Evolutionary conservation across 2,888 invertebrate genomes (phyloP).

Genomic region (Nemotelus pantherinus): DNA sequence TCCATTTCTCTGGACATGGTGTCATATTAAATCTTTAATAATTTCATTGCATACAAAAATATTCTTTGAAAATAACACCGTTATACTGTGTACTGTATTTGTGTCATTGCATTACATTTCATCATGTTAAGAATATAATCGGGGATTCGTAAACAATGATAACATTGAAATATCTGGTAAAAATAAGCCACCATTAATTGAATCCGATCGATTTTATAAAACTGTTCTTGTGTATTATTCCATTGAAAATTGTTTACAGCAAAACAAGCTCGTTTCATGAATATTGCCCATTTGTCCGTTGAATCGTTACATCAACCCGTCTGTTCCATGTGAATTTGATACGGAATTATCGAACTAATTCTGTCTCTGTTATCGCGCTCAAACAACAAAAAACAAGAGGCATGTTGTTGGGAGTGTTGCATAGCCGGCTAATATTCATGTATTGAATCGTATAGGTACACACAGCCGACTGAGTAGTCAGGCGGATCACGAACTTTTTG

Average conservation of each 20-base stretch:
- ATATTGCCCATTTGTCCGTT: too few species aligned
- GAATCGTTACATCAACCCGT: too few species aligned
- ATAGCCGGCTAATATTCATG: background rate
- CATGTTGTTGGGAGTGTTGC: background rate
- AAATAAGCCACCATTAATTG: slow-evolving; percentile 5
- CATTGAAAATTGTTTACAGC: too few species aligned
- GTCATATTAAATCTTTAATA: too few species aligned
- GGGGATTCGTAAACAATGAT: slow-evolving; percentile 34
- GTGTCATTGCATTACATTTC: too few species aligned
- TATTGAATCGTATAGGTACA: background rate
- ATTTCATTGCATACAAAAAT: too few species aligned
- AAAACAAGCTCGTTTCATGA: too few species aligned
- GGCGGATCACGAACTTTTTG: slow-evolving; percentile 46
- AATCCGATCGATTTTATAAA: slow-evolving; percentile 2
- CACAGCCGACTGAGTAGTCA: slow-evolving; percentile 4
- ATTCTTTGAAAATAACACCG: too few species aligned
- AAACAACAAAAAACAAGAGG: slow-evolving; percentile 7
- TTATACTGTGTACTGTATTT: too few species aligned
- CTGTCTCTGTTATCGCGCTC: slow-evolving; percentile 3
- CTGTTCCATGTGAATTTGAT: slow-evolving; percentile 1
- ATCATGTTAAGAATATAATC: background rate
- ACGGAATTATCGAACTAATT: slow-evolving; percentile 32
- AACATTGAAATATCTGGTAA: background rate
- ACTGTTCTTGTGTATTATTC: background rate
- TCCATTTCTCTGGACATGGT: too few species aligned